Conservation (phyloP, 2,888 invertebrate genomes). For the Serrognathus titanus region DNA sequence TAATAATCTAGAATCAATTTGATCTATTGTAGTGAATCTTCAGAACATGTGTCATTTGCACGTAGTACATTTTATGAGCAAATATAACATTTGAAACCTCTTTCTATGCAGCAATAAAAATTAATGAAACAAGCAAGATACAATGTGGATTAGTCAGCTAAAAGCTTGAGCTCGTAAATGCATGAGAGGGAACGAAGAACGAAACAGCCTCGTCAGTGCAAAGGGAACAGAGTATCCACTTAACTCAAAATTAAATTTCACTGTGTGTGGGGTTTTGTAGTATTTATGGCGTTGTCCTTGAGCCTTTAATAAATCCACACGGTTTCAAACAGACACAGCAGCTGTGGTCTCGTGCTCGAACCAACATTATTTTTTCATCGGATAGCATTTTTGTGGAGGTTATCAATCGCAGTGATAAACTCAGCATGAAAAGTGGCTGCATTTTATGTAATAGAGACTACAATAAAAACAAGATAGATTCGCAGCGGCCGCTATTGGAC, state of each 20-base stretch:
- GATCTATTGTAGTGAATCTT: no score
- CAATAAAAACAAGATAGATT: not conserved
- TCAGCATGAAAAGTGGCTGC: not conserved
- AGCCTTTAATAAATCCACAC: not conserved
- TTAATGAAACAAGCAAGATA: no score
- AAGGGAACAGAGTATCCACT: not conserved
- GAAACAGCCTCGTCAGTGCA: not conserved
- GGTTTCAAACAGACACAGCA: not conserved
- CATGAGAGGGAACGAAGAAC: no score
- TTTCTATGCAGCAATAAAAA: no score
- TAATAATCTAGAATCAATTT: no score
- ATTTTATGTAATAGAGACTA: not conserved
- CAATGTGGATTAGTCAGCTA: no score
- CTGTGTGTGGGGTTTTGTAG: not conserved
- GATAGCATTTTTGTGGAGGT: not conserved
- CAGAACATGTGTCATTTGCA: no score
- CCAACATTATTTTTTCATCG: not conserved
- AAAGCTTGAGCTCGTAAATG: no score
- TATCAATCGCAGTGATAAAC: not conserved
- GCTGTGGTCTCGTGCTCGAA: not conserved
- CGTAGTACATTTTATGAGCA: no score
- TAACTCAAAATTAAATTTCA: not conserved
- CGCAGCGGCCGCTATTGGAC: not conserved
- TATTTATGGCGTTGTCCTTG: slow-evolving; percentile 1
- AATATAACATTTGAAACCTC: no score